Evolutionary conservation across 2,888 invertebrate genomes (phyloP), one percentile per base, ranked within the genome.

Genomic region (Caenorhabditis virilis): DNA sequence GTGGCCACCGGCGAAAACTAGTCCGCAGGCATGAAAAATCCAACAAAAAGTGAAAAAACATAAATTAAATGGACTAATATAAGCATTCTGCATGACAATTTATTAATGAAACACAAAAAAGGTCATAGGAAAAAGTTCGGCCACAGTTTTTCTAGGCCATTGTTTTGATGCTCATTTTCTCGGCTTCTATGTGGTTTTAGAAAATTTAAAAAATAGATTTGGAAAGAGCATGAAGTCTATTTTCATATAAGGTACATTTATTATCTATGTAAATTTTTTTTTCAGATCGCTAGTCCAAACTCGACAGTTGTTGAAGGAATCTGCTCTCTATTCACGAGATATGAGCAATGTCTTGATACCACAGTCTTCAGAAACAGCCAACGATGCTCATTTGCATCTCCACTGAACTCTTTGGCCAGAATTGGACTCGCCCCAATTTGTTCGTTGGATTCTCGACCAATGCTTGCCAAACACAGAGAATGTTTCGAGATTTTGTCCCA

Each of bases 381-480:
- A 15, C 50, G 80, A 43, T 80, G 80, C 60, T 69, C 80, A 3
- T 78, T 81, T 58, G 78, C 79, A 25, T 80, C 80, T 15, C 80
- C 80, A 23, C 63, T 80, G 13, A 80, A 80, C 54, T 74, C 80
- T 11, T 58, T 80, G 16, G 80, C 80, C 11, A 72, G 80, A 58
- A 79, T 80, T 41, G 80, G 80, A 2, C 71, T 80, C 16, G 69
- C 78, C 2, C 80, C 80, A 13, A 76, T 81, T 43, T 81, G 81
- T 50, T 64, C 72, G 6, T 52, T 69, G 20, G 67, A 71, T 15
- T 65, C 76, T 5, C 66, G 78, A 7, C 63, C 69, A 25, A 64
- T 78, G 42, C 60, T 78, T 15, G 67, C 74, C n/a, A 68, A 69
- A 27, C 77, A 76, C 54, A 57, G 71, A 39, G 63, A 69, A 11